A percentile compares a stretch with the other conserved stretches of the same genome.
Conservation (phyloP, 2,113 vertebrate genomes). For the Bubalus kerabau region DNA sequence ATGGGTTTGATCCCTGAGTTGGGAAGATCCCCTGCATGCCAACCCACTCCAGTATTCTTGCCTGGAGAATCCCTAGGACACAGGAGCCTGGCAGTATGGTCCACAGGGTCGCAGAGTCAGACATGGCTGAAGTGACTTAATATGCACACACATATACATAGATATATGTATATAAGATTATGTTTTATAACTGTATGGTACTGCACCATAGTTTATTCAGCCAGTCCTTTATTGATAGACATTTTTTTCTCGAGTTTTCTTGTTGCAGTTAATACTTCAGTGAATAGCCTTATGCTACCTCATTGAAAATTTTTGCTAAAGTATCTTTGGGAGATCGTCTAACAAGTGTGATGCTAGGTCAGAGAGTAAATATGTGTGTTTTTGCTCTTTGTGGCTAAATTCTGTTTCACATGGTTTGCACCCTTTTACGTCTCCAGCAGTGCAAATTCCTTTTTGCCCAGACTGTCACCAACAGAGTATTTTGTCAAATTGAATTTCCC, state of each 20-base stretch:
- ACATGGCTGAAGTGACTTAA: background rate
- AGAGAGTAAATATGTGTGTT: background rate
- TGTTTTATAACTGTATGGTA: background rate
- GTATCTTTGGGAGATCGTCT: background rate
- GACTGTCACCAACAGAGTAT: background rate
- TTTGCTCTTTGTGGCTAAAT: background rate
- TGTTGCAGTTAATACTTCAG: background rate
- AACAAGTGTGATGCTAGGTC: background rate
- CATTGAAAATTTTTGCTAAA: background rate
- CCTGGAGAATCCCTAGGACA: background rate
- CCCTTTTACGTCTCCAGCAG: background rate
- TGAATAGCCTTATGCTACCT: background rate
- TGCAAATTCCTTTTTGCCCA: background rate
- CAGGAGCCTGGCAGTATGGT: background rate
- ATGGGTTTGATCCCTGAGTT: background rate
- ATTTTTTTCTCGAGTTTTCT: background rate
- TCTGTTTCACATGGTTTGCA: background rate
- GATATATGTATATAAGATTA: background rate
- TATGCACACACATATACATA: background rate
- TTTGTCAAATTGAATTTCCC: background rate
- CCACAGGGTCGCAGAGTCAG: background rate
- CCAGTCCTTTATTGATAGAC: background rate
- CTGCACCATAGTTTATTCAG: background rate
- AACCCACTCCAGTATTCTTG: background rate
- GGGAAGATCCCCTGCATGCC: background rate